Base-by-base conservation (phyloP, 2,797 vertebrate species). In the Numenius phaeopus region DNA sequence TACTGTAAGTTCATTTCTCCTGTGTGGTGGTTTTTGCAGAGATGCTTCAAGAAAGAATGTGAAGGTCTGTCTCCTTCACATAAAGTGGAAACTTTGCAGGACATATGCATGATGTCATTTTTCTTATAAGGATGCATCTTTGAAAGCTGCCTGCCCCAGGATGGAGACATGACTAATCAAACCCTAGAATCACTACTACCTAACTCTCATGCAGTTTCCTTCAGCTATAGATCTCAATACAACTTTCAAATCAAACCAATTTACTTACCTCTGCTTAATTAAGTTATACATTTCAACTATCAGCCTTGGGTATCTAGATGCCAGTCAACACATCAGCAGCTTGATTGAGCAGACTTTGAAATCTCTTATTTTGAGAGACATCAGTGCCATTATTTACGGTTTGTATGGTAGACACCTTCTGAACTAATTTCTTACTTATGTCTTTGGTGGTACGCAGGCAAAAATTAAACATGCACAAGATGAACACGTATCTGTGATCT, bases 1-100 rank as follows among this genome's bases (percentile, higher is more conserved):
- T 98, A 98, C 89, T 99, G 98, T 98, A 97, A 98, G 98, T 97
- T 83, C 50, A 37, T 65, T 72, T 88, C 46, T 93, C 47, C 17
- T 71, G 16, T 47, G 34, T 79, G 71, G 13, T 81, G 42, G 12
- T 61, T 93, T 57, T 59, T 75, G 40, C n/a, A 93, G 29, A 73
- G 29, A 34, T 85, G 8, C 72, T 80, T 83, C 37, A 39, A 64
- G n/a, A 73, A 75, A 52, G 40, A 14, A 46, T 10, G 12, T 10
- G 7, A 47, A 46, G 34, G 4, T 19, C 5, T 23, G 5, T 58
- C 4, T 6, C 11, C 4, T 65, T 89, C 44, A 37, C 3, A 17
- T 52, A 29, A 76, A 81, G 50, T 69, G 11, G 32, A 83, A 81
- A 42, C 10, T 24, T 22, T 61, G 27, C 11, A 78, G 54, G 13